A percentile compares a stretch with the other conserved stretches of the same genome.
Conservation (phyloP, 2,888 invertebrate species). For the Dendrolimus pini region DNA sequence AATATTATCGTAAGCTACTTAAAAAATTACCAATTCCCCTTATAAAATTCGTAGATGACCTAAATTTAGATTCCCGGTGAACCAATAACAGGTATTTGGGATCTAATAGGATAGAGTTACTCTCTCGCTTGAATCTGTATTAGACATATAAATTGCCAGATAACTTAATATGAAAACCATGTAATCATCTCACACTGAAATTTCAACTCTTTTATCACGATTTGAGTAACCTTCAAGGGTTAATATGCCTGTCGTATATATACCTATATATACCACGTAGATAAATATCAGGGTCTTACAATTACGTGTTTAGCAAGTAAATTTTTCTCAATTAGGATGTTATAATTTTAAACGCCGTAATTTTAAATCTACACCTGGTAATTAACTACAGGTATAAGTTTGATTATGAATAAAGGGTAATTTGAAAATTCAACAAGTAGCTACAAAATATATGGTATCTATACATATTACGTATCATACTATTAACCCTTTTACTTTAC, state of each 20-base stretch:
- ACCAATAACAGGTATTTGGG: neutral
- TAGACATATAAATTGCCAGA: neutral
- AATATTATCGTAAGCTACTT: neutral
- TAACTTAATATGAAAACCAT: neutral
- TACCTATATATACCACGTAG: conserved; percentile 35
- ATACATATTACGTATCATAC: neutral
- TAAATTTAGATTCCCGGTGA: neutral
- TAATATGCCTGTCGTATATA: conserved; percentile 1
- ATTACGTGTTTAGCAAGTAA: conserved; percentile 47
- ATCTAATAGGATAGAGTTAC: neutral
- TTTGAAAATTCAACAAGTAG: conserved; percentile 7
- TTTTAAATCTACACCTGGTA: conserved; percentile 30
- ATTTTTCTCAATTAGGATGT: conserved; percentile 41
- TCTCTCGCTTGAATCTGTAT: neutral
- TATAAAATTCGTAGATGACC: neutral
- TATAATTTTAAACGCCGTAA: conserved; percentile 30
- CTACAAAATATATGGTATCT: neutral
- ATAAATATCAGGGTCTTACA: conserved; percentile 60
- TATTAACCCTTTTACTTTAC: neutral
- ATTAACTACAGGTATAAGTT: conserved; percentile 27
- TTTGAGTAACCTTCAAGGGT: neutral
- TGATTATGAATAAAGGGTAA: conserved; percentile 14
- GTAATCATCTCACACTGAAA: neutral
- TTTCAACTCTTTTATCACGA: neutral
- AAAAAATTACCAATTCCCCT: neutral